These are phyloP conservation scores for Oostethus manadensis DNA, from an alignment of 2,113 vertebrate genomes.

Conservation along the genomic window DNA sequence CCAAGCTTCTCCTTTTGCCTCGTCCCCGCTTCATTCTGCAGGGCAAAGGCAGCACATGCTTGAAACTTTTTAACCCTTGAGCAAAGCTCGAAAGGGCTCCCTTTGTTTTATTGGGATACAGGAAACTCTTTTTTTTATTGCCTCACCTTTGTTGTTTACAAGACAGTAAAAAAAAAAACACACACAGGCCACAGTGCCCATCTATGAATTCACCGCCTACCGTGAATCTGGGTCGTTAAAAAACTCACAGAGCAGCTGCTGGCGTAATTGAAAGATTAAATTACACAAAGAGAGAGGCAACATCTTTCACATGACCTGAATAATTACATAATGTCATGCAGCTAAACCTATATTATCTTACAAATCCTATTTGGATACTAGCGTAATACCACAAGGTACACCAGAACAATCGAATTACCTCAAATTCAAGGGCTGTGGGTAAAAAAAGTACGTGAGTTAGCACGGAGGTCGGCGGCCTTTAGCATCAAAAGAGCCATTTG, in stretches of 20 bases:
- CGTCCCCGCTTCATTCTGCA: slow-evolving; percentile 5
- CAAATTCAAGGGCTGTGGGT: too few relatives aligned
- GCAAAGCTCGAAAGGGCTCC: slow-evolving; percentile 30
- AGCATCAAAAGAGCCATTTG: too few relatives aligned
- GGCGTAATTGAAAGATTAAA: slow-evolving; percentile 36
- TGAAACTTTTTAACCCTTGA: slow-evolving; percentile 27
- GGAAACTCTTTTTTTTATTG: slow-evolving; percentile 70
- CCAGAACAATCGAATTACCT: too few relatives aligned
- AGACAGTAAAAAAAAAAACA: slow-evolving; percentile 29
- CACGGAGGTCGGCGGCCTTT: too few relatives aligned
- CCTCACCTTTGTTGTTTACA: slow-evolving; percentile 67
- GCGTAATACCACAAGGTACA: too few relatives aligned
- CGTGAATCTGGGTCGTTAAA: slow-evolving; percentile 57
- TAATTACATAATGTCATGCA: slow-evolving; percentile 6
- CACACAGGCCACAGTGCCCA: slow-evolving; percentile 25
- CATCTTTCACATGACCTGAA: slow-evolving; percentile 10
- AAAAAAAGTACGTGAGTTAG: too few relatives aligned
- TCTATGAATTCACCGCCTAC: slow-evolving; percentile 59
- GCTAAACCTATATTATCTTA: neutral
- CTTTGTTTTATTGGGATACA: slow-evolving; percentile 65
- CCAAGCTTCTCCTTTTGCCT: neutral
- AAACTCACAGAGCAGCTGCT: slow-evolving; percentile 18
- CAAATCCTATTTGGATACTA: neutral
- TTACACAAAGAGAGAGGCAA: slow-evolving; percentile 11
- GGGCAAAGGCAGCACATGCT: slow-evolving; percentile 32